Conservation (phyloP, 2,113 vertebrate species). For the Nesogale talazaci region DNA sequence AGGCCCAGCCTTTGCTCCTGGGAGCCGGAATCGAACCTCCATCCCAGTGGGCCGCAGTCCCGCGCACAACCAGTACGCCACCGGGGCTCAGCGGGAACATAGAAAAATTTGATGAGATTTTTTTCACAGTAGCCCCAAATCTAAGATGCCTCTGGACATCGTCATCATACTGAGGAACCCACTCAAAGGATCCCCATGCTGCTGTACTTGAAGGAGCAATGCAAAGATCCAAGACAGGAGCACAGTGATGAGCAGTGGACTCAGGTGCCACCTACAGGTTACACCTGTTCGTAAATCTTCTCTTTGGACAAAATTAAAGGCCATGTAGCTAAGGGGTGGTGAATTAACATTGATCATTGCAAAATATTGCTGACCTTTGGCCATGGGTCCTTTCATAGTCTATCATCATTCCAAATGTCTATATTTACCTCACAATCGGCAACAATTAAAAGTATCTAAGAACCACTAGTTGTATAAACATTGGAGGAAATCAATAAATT, state of each 20-base stretch:
- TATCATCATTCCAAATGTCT: neutral
- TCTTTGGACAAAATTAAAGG: slow-evolving; percentile 4
- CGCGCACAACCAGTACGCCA: too few relatives aligned
- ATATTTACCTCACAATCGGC: neutral
- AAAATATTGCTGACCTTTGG: neutral
- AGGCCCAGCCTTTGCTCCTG: too few relatives aligned
- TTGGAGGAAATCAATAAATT: slow-evolving; percentile 8
- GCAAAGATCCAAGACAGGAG: neutral
- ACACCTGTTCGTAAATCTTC: slow-evolving; percentile 21
- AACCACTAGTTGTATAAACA: neutral
- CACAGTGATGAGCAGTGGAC: neutral
- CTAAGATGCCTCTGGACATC: neutral
- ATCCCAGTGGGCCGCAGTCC: too few relatives aligned
- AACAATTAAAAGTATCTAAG: slow-evolving; percentile 18
- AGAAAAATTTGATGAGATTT: slow-evolving; percentile 23
- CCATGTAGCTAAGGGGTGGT: neutral
- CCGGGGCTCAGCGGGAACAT: too few relatives aligned
- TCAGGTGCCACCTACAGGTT: slow-evolving; percentile 69
- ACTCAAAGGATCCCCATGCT: neutral
- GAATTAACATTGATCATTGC: neutral
- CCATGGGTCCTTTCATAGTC: neutral
- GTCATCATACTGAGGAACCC: slow-evolving; percentile 7
- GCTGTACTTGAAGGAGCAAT: neutral
- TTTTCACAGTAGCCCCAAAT: slow-evolving; percentile 19
- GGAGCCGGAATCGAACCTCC: too few relatives aligned